phyloP scores from a whole-genome alignment of 2,797 vertebrate species.

The Pelochelys cantorii region DNA sequence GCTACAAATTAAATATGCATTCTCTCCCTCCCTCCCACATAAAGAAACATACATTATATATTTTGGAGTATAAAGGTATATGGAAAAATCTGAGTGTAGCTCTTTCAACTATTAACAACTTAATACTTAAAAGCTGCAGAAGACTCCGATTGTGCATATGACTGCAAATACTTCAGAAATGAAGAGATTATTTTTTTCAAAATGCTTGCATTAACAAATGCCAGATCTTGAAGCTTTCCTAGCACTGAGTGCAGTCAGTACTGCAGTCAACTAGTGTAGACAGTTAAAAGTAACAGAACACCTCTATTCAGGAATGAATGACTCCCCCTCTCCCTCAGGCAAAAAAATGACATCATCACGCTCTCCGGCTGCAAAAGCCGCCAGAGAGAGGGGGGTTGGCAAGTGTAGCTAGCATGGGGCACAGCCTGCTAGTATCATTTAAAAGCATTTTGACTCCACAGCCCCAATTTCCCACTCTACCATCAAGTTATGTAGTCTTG shows the following conservation, averaged over 20 bases:
- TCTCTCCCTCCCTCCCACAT: neutral
- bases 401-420: no score
- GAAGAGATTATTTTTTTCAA: neutral
- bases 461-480: neutral
- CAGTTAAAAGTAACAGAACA: neutral
- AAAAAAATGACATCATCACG: no score
- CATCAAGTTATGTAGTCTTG: slow-evolving; percentile 15
- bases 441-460: neutral
- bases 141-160: neutral
- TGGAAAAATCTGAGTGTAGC: neutral
- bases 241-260: neutral
- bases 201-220: neutral
- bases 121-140: neutral
- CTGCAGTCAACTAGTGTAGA: neutral
- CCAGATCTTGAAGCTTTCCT: neutral
- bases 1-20: neutral
- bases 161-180: neutral
- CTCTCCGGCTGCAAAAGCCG: no score
- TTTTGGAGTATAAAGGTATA: slow-evolving; percentile 3
- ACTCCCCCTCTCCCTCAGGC: no score
- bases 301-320: no score
- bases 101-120: neutral
- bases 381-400: no score
- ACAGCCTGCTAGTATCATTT: neutral
- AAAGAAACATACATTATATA: neutral